Percentiles rank a stretch among this genome's conserved stretches.
phyloP scores from a whole-genome alignment of 2,113 vertebrate genomes.

The Phoenicopterus ruber region DNA sequence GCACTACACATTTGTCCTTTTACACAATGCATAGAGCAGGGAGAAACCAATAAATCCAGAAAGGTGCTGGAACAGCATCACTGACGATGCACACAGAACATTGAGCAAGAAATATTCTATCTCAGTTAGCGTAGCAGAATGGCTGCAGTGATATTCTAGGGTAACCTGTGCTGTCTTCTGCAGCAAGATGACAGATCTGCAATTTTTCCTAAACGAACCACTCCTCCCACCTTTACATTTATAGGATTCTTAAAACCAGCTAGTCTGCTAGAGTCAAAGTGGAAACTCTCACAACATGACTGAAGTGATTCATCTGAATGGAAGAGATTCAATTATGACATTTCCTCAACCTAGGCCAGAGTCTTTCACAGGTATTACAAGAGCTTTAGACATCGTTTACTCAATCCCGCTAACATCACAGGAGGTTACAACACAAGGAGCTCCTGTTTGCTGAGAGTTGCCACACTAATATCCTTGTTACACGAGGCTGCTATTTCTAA shows the following conservation, averaged over 20 bases:
- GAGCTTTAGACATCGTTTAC: conserved; percentile 29
- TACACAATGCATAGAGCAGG: neutral
- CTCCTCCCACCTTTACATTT: conserved; percentile 1
- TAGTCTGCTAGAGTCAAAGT: neutral
- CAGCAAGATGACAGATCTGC: neutral
- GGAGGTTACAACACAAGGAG: conserved; percentile 60
- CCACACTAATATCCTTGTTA: conserved; percentile 53
- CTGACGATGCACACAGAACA: neutral
- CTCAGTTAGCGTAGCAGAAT: neutral
- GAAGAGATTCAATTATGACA: conserved; percentile 19
- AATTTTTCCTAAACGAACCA: neutral
- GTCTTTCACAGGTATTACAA: conserved; percentile 41
- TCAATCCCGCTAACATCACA: conserved; percentile 37
- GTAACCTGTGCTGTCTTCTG: neutral
- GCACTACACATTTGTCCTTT: neutral
- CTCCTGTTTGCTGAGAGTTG: conserved; percentile 33
- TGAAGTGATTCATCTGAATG: conserved; percentile 33
- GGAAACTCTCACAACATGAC: conserved; percentile 24
- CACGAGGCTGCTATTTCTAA: neutral
- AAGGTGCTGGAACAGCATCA: neutral
- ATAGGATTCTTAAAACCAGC: conserved; percentile 15
- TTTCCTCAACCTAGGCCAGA: neutral
- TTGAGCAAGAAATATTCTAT: neutral
- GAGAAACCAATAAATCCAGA: neutral
- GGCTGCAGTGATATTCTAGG: neutral